phyloP scores from a whole-genome alignment of 2,113 vertebrate species.

The Proterorhinus semilunaris region DNA sequence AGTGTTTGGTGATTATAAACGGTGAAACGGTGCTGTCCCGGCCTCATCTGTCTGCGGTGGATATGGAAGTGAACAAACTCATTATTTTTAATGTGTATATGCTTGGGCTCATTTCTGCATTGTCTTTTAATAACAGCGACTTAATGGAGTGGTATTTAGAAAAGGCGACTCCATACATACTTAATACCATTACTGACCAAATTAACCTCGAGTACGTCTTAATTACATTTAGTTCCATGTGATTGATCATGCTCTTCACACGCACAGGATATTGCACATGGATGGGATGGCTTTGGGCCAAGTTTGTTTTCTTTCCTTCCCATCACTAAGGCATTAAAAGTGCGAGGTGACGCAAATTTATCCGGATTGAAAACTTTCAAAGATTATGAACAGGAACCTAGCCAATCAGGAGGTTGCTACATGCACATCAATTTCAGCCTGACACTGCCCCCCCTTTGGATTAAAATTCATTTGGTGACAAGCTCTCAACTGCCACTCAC shows the following conservation, averaged over 20 bases:
- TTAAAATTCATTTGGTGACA: slow-evolving; percentile 61
- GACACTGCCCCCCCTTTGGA: slow-evolving; percentile 46
- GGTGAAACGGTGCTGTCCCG: slow-evolving; percentile 81
- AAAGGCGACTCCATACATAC: slow-evolving; percentile 88
- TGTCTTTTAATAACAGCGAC: slow-evolving; percentile 95
- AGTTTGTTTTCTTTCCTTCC: slow-evolving; percentile 32
- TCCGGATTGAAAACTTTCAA: background rate
- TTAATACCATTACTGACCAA: slow-evolving; percentile 98
- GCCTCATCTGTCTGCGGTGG: slow-evolving; percentile 80
- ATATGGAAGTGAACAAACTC: slow-evolving; percentile 69
- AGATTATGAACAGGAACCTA: slow-evolving; percentile 35
- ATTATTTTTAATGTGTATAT: slow-evolving; percentile 87
- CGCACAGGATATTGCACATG: slow-evolving; percentile 82
- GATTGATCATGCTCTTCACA: slow-evolving; percentile 91
- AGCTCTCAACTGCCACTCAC: slow-evolving; percentile 63
- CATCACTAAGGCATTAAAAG: background rate
- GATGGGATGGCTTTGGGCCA: slow-evolving; percentile 56
- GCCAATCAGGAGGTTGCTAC: slow-evolving; percentile 29
- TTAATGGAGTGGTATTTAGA: slow-evolving; percentile 99
- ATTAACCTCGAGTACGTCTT: slow-evolving; percentile 98
- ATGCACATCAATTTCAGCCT: slow-evolving; percentile 45
- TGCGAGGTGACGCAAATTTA: background rate
- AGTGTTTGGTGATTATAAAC: slow-evolving; percentile 77
- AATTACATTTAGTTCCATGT: slow-evolving; percentile 99
- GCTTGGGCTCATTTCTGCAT: slow-evolving; percentile 94